Percentiles rank a stretch among this genome's conserved stretches.
phyloP scores from a whole-genome alignment of 2,888 invertebrate species.

The Drosophila setosimentum region DNA sequence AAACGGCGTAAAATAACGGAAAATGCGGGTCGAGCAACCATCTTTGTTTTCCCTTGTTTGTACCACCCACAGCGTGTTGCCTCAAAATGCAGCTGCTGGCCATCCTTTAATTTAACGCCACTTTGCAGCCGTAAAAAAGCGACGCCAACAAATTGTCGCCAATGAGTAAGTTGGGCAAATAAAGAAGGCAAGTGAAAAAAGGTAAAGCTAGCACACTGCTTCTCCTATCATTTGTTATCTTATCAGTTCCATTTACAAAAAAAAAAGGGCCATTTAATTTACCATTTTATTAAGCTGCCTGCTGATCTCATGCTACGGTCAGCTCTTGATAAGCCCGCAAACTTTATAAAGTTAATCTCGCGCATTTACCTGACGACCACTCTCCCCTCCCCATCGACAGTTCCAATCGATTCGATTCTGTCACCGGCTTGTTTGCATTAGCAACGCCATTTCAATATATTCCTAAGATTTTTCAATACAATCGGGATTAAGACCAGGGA shows the following conservation, averaged over 20 bases:
- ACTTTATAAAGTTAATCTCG: conserved; percentile 52
- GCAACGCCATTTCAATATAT: conserved; percentile 15
- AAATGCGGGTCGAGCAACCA: conserved; percentile 67
- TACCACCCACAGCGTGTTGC: neutral
- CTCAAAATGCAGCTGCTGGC: neutral
- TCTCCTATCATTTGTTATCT: conserved; percentile 61
- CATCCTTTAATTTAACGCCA: conserved; percentile 75
- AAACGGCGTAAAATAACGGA: conserved; percentile 74
- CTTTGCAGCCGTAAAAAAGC: conserved; percentile 67
- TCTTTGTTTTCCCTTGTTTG: neutral
- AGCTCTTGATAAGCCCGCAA: conserved; percentile 1
- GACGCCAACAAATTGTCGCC: conserved; percentile 70
- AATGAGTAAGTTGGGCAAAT: conserved; percentile 9
- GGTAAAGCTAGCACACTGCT: conserved; percentile 64
- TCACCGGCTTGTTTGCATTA: neutral
- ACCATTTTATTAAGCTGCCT: conserved; percentile 64
- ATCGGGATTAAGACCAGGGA: conserved; percentile 29
- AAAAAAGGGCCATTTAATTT: conserved; percentile 65
- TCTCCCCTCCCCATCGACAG: neutral
- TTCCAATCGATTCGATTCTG: neutral
- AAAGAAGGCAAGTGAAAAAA: conserved; percentile 15
- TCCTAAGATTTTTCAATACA: conserved; percentile 28
- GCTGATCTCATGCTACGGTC: conserved; percentile 35
- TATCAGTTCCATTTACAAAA: conserved; percentile 26
- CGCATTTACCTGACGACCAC: conserved; percentile 52